These are phyloP conservation scores for Hippopotamus amphibius DNA, from an alignment of 2,113 vertebrate species.

Conservation along the genomic window DNA sequence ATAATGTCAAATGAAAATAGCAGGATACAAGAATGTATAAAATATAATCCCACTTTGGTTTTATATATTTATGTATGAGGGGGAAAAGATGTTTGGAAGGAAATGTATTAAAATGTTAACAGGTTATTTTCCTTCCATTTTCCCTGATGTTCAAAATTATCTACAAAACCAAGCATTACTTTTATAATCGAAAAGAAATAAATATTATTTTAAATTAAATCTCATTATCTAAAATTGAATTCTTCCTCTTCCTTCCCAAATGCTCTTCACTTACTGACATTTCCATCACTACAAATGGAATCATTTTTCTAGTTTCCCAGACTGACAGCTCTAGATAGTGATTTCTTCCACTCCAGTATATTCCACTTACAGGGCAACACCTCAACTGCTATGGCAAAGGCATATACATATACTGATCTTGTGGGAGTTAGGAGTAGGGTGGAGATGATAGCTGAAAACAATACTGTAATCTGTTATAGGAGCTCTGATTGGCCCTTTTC, in stretches of 20 bases:
- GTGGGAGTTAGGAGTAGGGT: background rate
- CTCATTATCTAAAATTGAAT: slow-evolving; percentile 72
- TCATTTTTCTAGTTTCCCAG: slow-evolving; percentile 37
- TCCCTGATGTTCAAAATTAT: slow-evolving; percentile 62
- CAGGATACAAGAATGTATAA: background rate
- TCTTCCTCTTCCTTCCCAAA: slow-evolving; percentile 63
- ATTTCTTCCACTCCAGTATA: background rate
- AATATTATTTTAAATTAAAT: slow-evolving; percentile 76
- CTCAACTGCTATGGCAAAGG: background rate
- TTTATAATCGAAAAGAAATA: slow-evolving; percentile 68
- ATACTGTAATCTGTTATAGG: background rate
- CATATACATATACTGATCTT: background rate
- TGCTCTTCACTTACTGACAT: slow-evolving; percentile 61
- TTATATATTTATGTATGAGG: slow-evolving; percentile 41
- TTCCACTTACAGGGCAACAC: background rate
- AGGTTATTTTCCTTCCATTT: slow-evolving; percentile 57
- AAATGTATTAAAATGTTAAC: slow-evolving; percentile 62
- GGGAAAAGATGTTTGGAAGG: background rate
- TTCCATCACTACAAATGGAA: slow-evolving; percentile 56
- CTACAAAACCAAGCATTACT: slow-evolving; percentile 67
- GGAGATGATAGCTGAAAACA: background rate
- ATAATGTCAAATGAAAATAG: background rate
- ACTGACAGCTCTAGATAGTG: background rate
- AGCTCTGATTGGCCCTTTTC: background rate
- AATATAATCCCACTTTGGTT: slow-evolving; percentile 4